Percentiles rank a stretch among this genome's conserved stretches.
Evolutionary conservation across 2,113 vertebrate species (phyloP).

Genomic region (Elaphurus davidianus): DNA sequence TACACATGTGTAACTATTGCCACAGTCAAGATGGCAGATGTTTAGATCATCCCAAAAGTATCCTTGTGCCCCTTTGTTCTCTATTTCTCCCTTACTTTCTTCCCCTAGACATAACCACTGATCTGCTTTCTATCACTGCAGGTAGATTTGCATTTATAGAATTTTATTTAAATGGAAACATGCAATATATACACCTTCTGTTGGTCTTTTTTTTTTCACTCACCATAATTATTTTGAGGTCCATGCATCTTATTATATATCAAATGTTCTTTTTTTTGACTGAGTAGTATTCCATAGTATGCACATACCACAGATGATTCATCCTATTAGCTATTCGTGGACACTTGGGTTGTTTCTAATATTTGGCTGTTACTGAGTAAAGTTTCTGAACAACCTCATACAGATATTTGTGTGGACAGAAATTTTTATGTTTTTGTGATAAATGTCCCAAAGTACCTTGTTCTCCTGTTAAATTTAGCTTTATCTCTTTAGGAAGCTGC

Average conservation of each 20-base stretch:
- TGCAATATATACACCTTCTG: not conserved
- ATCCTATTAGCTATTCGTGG: not conserved
- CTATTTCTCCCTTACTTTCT: not conserved
- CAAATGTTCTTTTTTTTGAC: not conserved
- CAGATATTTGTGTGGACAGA: not conserved
- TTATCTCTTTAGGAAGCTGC: not conserved
- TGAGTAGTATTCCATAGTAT: not conserved
- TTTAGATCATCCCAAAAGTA: not conserved
- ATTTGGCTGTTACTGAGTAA: not conserved
- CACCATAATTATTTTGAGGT: not conserved
- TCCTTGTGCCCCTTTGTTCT: not conserved
- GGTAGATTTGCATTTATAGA: slow-evolving; percentile 1
- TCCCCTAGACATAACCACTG: not conserved
- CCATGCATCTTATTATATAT: not conserved
- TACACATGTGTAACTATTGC: not conserved
- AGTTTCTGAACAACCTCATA: not conserved
- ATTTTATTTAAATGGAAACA: not conserved
- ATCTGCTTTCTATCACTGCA: not conserved
- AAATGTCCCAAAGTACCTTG: not conserved
- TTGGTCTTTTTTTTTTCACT: not conserved
- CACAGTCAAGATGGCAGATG: not conserved
- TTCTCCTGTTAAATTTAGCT: not conserved
- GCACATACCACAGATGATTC: not conserved
- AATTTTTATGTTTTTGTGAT: slow-evolving; percentile 7
- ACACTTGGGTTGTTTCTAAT: not conserved